A percentile compares a stretch with the other conserved stretches of the same genome.
phyloP scores from a whole-genome alignment of 2,113 vertebrate genomes.

The Suncus etruscus region DNA sequence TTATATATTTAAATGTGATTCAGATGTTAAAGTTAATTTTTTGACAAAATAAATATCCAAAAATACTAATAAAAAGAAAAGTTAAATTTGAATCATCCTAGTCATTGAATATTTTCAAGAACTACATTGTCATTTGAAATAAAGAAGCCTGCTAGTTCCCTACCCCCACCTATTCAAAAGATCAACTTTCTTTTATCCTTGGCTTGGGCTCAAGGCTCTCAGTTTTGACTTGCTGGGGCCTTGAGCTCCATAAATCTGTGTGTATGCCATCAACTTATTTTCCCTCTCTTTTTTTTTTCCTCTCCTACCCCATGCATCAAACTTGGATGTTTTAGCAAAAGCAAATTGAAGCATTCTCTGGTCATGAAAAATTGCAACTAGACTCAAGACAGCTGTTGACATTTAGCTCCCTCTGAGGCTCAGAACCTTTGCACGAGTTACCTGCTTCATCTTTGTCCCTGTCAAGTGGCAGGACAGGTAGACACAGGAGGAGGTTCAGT shows the following conservation, averaged over 20 bases:
- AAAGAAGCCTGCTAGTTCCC: not conserved
- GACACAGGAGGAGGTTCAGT: not conserved
- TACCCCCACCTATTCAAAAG: not conserved
- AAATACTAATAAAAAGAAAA: not conserved
- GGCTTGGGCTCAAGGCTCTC: not conserved
- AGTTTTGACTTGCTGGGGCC: not conserved
- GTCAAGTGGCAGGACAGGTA: not conserved
- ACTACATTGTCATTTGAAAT: not conserved
- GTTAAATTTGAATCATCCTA: not conserved
- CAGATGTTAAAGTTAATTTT: not conserved
- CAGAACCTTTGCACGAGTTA: not conserved
- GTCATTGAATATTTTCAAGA: not conserved
- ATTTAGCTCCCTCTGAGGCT: no score
- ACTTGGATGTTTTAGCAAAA: not conserved
- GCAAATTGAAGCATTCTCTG: not conserved
- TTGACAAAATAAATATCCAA: not conserved
- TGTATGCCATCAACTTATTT: not conserved
- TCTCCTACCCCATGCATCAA: not conserved
- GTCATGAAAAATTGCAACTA: not conserved
- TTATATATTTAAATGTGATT: not conserved
- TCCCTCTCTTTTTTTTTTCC: no score
- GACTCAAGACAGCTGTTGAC: not conserved
- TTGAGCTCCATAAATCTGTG: not conserved
- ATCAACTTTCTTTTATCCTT: not conserved
- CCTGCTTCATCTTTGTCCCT: not conserved